Evolutionary conservation across 2,113 vertebrate genomes (phyloP).

Genomic region (Xyrauchen texanus): DNA sequence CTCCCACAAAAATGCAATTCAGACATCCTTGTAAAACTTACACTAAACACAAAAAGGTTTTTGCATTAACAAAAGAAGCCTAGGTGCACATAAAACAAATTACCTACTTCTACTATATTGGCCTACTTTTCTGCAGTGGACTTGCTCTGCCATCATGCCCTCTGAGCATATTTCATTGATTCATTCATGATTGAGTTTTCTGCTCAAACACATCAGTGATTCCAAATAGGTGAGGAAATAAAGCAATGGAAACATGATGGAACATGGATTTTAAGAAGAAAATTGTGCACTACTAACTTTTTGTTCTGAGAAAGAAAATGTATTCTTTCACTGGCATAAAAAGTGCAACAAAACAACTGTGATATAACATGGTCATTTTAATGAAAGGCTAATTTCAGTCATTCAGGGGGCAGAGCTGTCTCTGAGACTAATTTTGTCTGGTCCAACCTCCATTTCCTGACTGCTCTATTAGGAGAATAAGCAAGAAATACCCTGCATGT

Average conservation of each 20-base stretch:
- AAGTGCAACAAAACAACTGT: too few relatives aligned
- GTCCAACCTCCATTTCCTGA: slow-evolving; percentile 42
- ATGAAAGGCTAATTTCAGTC: too few relatives aligned
- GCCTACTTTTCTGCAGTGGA: background rate
- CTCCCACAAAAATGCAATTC: background rate
- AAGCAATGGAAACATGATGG: background rate
- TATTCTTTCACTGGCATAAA: background rate
- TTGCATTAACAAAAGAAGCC: background rate
- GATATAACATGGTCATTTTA: background rate
- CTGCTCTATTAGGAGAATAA: background rate
- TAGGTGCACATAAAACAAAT: background rate
- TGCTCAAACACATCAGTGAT: background rate
- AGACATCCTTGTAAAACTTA: slow-evolving; percentile 5
- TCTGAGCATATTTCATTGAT: too few relatives aligned
- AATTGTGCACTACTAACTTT: background rate
- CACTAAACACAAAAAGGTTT: background rate
- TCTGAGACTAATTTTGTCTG: background rate
- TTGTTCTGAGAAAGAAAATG: background rate
- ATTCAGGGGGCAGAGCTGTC: too few relatives aligned
- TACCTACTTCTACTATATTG: background rate
- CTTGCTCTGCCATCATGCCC: background rate
- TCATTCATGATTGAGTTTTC: background rate
- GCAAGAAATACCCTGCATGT: background rate
- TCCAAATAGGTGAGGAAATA: background rate
- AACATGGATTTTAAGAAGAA: background rate